Conservation (phyloP, 1,140 invertebrate species). For the Cotesia typhae region DNA sequence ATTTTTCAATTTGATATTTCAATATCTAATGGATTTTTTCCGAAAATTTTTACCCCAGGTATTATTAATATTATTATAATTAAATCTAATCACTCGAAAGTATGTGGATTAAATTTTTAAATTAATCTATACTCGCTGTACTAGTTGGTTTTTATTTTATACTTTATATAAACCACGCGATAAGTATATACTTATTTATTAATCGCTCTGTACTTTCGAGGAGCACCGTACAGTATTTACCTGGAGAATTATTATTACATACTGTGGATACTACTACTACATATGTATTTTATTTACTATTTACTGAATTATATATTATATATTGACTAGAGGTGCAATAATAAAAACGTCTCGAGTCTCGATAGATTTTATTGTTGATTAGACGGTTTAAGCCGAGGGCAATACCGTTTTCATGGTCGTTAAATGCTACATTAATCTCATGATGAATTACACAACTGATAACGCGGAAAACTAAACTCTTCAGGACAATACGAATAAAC, state of each 20-base stretch:
- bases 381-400: not conserved
- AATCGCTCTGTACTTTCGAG: no score
- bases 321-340: slow-evolving; percentile 3
- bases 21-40: slow-evolving; percentile 8
- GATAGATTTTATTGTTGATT: not conserved
- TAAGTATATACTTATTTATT: no score
- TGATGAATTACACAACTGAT: slow-evolving; percentile 7
- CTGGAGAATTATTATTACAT: no score
- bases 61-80: not conserved
- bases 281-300: no score
- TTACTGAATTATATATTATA: no score
- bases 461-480: not conserved
- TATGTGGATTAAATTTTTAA: not conserved
- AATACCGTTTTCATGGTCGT: slow-evolving; percentile 14
- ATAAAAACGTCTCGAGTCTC: slow-evolving; percentile 13
- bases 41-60: not conserved
- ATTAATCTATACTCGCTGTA: no score
- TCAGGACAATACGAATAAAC: no score
- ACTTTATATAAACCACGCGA: no score
- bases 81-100: not conserved
- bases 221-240: no score
- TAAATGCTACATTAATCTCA: slow-evolving; percentile 10
- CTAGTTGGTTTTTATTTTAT: no score
- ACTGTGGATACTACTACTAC: no score
- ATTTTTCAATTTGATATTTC: slow-evolving; percentile 3